A percentile compares a stretch with the other conserved stretches of the same genome.
These are phyloP conservation scores for Drosophila austrosaltans DNA, from an alignment of 2,888 invertebrate species.

Conservation along the genomic window DNA sequence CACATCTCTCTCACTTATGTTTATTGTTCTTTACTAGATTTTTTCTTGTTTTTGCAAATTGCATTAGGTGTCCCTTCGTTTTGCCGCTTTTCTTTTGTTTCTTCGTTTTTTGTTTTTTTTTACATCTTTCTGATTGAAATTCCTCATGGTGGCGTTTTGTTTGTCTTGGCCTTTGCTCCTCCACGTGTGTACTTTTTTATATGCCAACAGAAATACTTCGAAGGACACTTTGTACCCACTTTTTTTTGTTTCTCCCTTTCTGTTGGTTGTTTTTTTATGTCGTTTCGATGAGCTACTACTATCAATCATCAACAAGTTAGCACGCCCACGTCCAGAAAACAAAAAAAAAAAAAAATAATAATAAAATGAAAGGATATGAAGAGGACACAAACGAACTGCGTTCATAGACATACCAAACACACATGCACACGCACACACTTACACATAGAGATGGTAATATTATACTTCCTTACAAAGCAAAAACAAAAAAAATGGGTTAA, in stretches of 20 bases:
- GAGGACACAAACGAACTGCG: not conserved
- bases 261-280: not conserved
- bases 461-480: not conserved
- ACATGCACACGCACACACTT: constrained; percentile 15
- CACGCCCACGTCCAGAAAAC: constrained; percentile 19
- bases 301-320: constrained; percentile 68
- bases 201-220: not conserved
- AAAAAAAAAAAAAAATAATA: constrained; percentile 29
- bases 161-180: not conserved
- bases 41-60: not conserved
- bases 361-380: not conserved
- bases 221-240: constrained; percentile 4
- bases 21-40: not conserved
- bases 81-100: not conserved
- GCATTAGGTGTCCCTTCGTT: not conserved
- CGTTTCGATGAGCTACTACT: constrained; percentile 23
- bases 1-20: too few relatives aligned
- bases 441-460: not conserved
- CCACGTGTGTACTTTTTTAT: not conserved
- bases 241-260: not conserved
- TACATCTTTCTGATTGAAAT: constrained; percentile 8
- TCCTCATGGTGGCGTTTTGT: not conserved
- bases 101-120: not conserved
- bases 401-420: constrained; percentile 14
- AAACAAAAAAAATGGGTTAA: constrained; percentile 27